A percentile compares a stretch with the other conserved stretches of the same genome.
phyloP scores from a whole-genome alignment of 2,888 invertebrate species.

The Tillus elongatus region DNA sequence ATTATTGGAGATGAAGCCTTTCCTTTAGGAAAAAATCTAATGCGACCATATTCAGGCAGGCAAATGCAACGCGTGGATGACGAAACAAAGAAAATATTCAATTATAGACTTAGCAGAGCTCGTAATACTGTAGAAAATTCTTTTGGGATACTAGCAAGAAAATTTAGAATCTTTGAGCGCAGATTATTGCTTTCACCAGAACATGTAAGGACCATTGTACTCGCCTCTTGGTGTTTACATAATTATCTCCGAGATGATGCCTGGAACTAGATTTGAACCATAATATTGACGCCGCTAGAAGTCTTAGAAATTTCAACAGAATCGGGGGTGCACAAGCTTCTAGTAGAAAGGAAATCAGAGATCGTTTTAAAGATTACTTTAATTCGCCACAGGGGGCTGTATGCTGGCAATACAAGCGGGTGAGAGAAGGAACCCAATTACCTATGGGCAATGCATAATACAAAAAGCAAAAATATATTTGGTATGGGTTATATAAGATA shows the following conservation, averaged over 20 bases:
- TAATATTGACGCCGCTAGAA: too few species aligned
- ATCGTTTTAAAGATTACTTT: too few species aligned
- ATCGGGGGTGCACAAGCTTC: too few species aligned
- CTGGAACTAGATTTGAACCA: slow-evolving; percentile 9
- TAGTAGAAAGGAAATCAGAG: too few species aligned
- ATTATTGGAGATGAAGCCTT: slow-evolving; percentile 14
- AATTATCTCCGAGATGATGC: slow-evolving; percentile 15
- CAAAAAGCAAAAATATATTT: too few species aligned
- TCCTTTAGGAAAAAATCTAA: slow-evolving; percentile 9
- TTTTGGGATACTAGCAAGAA: slow-evolving; percentile 15
- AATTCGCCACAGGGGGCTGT: too few species aligned
- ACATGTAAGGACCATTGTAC: slow-evolving; percentile 12
- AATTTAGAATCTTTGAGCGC: slow-evolving; percentile 14
- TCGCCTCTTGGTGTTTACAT: slow-evolving; percentile 15
- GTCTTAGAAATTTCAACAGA: too few species aligned
- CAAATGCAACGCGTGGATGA: slow-evolving; percentile 11
- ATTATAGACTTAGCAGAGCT: slow-evolving; percentile 14
- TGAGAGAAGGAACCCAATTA: too few species aligned
- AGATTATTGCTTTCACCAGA: slow-evolving; percentile 10
- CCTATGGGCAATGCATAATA: too few species aligned
- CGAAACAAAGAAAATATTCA: slow-evolving; percentile 14
- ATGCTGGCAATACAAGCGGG: too few species aligned
- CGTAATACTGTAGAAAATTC: slow-evolving; percentile 16
- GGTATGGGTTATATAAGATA: too few species aligned
- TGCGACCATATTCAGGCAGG: slow-evolving; percentile 11